Base-by-base conservation (phyloP, 92 coral and sea anemone species). In the Zoanthus gigantus region DNA sequence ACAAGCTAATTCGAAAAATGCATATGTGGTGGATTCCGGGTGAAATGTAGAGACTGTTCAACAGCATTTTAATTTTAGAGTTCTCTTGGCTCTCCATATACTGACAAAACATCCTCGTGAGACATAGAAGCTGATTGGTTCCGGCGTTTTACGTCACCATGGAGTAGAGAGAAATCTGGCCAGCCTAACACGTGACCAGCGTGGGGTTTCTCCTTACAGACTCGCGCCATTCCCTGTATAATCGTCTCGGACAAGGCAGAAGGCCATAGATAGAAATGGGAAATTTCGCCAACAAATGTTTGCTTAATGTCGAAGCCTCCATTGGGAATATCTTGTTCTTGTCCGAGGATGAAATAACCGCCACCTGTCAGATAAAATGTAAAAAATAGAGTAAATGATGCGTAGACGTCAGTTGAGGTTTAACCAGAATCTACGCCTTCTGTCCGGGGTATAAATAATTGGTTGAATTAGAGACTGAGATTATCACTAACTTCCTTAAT, bases 211-310 rank as follows among this genome's bases (percentile, higher is more conserved):
- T 91, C 92, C 89, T 74, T 91, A 23, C 94, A 84, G 42, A 78
- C 84, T 44, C 80, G 90, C 50, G 89, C 76, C 94, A 91, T 88
- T 47, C 46, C 79, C 45, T 37, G 7, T 0, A 91, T 88, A 12
- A 50, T 67, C 4, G 23, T 82, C 11, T 71, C 66, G 18, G 54
- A 45, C 30, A 91, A 54, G 13, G 58, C 90, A 57, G 92, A 88
- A 45, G 90, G 78, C 94, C 94, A 91, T n/a, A 91, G 9, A 83
- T 91, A 91, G 18, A 88, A 88, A 84, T 88, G 90, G 10, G 94
- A 58, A 63, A 88, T 71, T 68, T 88, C 92, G 42, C 94, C 94
- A 9, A 72, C 90, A 75, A 91, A 91, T 10, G 94, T 63, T 75
- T 91, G 92, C 11, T 37, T 71, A 14, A 91, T 66, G 72, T 91